Base-by-base conservation (phyloP, 1,140 invertebrate species). In the Eufriesea mexicana region DNA sequence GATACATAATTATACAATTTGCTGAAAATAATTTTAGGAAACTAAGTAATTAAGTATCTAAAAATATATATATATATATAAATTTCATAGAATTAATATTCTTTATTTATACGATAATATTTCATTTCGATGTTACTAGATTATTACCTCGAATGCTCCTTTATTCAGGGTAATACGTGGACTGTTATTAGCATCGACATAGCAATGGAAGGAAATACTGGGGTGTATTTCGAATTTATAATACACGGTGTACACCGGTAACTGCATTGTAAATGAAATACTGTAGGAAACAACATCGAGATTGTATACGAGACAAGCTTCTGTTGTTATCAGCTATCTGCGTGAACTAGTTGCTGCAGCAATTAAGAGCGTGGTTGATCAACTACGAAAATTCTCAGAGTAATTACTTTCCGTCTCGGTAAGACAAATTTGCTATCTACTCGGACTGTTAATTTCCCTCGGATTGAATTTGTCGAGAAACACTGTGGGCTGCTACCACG, bases 301-400 rank as follows among this genome's bases (percentile, higher is more conserved):
- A 77, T 77, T 18, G 28, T 51, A 5, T 14, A 23, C 75, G 23
- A 54, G 25, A 18, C 45, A 55, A 61, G 49, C 64, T 55, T 68
- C 62, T 9, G 16, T 67, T 77, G 61, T 35, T 67, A 51, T 67
- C 61, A 20, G 47, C 54, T 68, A 45, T 55, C 23, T 64, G n/a
- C 7, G 9, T 14, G 61, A 51, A 42, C 28, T 66, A 54, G 49
- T 20, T 25, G 49, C 12, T 5, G 14, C 62, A 12, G 35, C 55
- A 68, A 78, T 68, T 55, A 54, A 78, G 35, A 78, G 35, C 16
- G 23, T 20, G 75, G 35, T 68, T 68, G 75, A 68, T 68, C 28
- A 55, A 68, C 28, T 68, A 55, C 14, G 49, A 55, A 78, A 68
- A 78, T 55, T 45, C 28, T 64, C 25, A 8, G 35, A 55, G 16